phyloP scores from a whole-genome alignment of 92 coral and sea anemone species.

The Epizoanthus stellaris region DNA sequence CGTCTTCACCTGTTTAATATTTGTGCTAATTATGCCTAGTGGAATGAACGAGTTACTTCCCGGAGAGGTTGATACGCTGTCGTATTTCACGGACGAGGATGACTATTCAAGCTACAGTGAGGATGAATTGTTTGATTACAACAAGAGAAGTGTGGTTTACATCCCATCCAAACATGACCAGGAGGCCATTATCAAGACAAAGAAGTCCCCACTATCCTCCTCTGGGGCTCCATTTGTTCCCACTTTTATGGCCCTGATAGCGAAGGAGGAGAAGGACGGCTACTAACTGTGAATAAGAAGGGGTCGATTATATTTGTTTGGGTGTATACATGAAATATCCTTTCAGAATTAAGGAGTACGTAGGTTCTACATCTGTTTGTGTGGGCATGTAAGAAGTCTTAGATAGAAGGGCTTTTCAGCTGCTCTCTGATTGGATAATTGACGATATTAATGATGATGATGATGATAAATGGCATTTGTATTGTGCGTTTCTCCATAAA shows the following conservation, averaged over 20 bases:
- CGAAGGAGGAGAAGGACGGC: conserved; percentile 42
- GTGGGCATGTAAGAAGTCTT: too few relatives aligned
- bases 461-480: too few relatives aligned
- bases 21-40: conserved; percentile 74
- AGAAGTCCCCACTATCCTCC: conserved; percentile 67
- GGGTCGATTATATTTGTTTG: too few relatives aligned
- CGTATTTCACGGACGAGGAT: conserved; percentile 80
- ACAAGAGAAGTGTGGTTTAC: conserved; percentile 59
- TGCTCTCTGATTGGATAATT: too few relatives aligned
- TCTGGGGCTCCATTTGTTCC: conserved; percentile 83
- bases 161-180: conserved; percentile 56
- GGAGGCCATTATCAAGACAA: conserved; percentile 43
- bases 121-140: conserved; percentile 71
- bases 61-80: conserved; percentile 79
- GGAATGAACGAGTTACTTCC: conserved; percentile 74
- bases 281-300: background rate
- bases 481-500: too few relatives aligned
- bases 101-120: conserved; percentile 88
- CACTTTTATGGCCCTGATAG: conserved; percentile 69
- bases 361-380: too few relatives aligned
- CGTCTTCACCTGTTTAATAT: conserved; percentile 68
- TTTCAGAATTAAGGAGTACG: too few relatives aligned
- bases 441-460: too few relatives aligned
- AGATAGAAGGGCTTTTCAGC: too few relatives aligned
- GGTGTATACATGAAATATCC: too few relatives aligned